phyloP scores from a whole-genome alignment of 2,888 invertebrate genomes.

The Epiblema foenella region DNA sequence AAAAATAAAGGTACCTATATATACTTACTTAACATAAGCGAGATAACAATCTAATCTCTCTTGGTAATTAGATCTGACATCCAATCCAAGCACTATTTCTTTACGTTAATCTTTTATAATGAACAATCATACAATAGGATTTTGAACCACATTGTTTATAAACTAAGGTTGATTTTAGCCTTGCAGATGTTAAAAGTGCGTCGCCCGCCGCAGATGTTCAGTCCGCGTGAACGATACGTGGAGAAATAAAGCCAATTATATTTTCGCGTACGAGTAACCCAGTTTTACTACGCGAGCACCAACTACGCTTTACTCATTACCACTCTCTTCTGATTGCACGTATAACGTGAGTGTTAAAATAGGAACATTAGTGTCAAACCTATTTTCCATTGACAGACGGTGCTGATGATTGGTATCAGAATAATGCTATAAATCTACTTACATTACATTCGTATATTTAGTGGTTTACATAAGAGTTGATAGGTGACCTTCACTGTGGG shows the following conservation, averaged over 20 bases:
- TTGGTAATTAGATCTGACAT: constrained; percentile 51
- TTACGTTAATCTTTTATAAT: constrained; percentile 30
- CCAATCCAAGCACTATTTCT: constrained; percentile 46
- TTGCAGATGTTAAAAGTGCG: constrained; percentile 44
- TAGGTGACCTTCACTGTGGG: too few species aligned
- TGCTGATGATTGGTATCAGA: not conserved
- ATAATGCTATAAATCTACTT: too few species aligned
- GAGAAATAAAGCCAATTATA: constrained; percentile 60
- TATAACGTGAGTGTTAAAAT: constrained; percentile 25
- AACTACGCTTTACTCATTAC: constrained; percentile 27
- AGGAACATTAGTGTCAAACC: constrained; percentile 16
- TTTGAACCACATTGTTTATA: not conserved
- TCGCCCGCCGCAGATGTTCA: constrained; percentile 50
- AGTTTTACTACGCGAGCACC: constrained; percentile 50
- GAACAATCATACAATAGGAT: not conserved
- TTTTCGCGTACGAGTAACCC: constrained; percentile 61
- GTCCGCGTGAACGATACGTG: constrained; percentile 58
- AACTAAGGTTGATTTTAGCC: constrained; percentile 16
- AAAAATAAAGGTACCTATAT: constrained; percentile 18
- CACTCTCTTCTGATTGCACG: constrained; percentile 35
- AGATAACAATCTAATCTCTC: constrained; percentile 56
- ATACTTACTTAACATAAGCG: constrained; percentile 36
- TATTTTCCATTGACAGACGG: constrained; percentile 8
- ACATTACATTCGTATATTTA: too few species aligned
- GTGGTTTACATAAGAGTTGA: too few species aligned